Conservation (phyloP, 2,797 vertebrate genomes). For the Brachyrhaphis roseni region DNA sequence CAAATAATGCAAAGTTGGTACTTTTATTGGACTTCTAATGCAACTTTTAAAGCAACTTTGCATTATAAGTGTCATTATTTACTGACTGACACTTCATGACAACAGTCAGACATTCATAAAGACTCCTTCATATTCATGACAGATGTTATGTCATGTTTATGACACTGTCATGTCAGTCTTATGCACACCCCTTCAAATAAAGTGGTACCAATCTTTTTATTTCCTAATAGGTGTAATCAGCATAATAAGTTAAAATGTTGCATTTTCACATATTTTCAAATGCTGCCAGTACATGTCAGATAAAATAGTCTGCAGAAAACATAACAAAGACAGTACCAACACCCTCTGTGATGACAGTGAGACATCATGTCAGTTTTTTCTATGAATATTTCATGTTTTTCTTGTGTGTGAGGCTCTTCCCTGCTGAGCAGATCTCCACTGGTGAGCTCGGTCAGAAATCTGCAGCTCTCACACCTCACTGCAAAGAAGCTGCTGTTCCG, state of each 20-base stretch:
- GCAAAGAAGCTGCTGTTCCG: not conserved
- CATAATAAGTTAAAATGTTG: not conserved
- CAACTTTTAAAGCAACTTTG: too few relatives aligned
- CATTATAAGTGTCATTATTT: not conserved
- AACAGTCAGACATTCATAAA: too few relatives aligned
- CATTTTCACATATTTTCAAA: not conserved
- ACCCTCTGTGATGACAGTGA: not conserved
- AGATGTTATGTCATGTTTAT: too few relatives aligned
- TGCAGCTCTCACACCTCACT: not conserved
- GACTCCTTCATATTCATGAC: too few relatives aligned
- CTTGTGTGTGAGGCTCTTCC: not conserved
- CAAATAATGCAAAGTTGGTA: too few relatives aligned
- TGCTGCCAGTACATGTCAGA: not conserved
- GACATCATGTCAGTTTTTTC: constrained; percentile 2
- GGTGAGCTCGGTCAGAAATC: not conserved
- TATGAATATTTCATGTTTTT: not conserved
- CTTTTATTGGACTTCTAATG: not conserved
- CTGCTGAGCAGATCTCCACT: not conserved
- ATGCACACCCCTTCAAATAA: not conserved
- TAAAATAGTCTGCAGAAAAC: not conserved
- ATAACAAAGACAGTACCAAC: not conserved
- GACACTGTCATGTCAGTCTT: too few relatives aligned
- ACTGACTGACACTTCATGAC: not conserved
- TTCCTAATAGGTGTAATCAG: not conserved
- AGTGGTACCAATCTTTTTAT: not conserved